Evolutionary conservation across 2,113 vertebrate species (phyloP).

Genomic region (Alligator sinensis): DNA sequence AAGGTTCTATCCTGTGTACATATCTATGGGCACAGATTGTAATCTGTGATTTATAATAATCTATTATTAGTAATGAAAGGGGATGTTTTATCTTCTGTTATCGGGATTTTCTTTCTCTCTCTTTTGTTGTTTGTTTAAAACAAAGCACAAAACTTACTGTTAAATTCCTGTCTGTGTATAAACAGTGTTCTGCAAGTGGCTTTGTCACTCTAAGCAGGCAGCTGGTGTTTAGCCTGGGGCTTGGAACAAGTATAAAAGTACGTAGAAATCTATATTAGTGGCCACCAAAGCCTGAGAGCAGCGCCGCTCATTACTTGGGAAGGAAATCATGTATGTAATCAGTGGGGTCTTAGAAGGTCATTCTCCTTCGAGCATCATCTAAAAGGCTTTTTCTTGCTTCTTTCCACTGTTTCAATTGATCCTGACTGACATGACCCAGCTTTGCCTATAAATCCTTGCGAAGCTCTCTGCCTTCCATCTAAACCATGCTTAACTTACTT

Average conservation of each 20-base stretch:
- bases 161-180: neutral
- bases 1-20: neutral
- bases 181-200: neutral
- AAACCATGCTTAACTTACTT: neutral
- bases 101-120: neutral
- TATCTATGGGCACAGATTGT: neutral
- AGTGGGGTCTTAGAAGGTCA: slow-evolving; percentile 58
- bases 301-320: slow-evolving; percentile 50
- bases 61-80: neutral
- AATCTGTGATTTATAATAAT: neutral
- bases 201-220: neutral
- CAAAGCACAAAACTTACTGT: neutral
- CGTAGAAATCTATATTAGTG: slow-evolving; percentile 28
- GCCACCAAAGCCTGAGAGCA: slow-evolving; percentile 12
- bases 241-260: slow-evolving; percentile 11
- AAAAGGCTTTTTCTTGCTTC: slow-evolving; percentile 49
- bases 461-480: neutral
- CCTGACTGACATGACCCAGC: slow-evolving; percentile 29
- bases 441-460: slow-evolving; percentile 52
- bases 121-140: neutral
- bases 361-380: slow-evolving; percentile 44
- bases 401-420: slow-evolving; percentile 51
- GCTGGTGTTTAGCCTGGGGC: neutral
- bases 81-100: neutral
- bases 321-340: slow-evolving; percentile 63